Evolutionary conservation across 1,140 invertebrate genomes (phyloP).

Genomic region (Cataglyphis hispanica): DNA sequence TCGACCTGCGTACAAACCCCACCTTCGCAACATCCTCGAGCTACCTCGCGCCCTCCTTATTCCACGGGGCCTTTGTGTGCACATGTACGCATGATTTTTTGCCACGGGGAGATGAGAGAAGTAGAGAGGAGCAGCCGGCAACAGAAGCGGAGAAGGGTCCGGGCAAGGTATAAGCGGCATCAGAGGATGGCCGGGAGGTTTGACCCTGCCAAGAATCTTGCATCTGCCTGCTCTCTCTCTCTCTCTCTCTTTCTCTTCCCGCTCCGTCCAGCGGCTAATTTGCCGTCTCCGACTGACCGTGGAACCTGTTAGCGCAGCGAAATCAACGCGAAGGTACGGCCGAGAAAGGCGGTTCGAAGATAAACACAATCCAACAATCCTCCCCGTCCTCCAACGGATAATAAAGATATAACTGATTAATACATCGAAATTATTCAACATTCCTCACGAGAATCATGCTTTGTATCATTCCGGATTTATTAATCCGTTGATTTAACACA

Average conservation of each 20-base stretch:
- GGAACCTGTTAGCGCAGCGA: constrained; percentile 61
- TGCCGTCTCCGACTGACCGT: constrained; percentile 70
- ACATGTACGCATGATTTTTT: constrained; percentile 71
- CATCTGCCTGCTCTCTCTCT: constrained; percentile 78
- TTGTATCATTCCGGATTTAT: neutral
- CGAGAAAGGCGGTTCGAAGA: constrained; percentile 38
- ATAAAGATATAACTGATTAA: constrained; percentile 48
- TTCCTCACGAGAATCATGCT: neutral
- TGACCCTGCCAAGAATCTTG: constrained; percentile 80
- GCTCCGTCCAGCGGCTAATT: constrained; percentile 73
- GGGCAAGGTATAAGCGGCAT: constrained; percentile 65
- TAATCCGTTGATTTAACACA: neutral
- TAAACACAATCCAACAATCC: constrained; percentile 54
- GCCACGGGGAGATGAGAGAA: constrained; percentile 10
- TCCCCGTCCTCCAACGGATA: constrained; percentile 51
- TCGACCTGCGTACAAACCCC: constrained; percentile 44
- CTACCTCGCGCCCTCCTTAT: constrained; percentile 51
- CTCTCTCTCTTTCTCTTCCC: constrained; percentile 33
- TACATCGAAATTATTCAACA: constrained; percentile 28
- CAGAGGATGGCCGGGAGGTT: constrained; percentile 74
- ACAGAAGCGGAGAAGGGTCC: constrained; percentile 55
- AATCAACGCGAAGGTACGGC: constrained; percentile 46
- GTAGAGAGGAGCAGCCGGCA: constrained; percentile 39
- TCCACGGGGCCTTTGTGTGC: constrained; percentile 22
- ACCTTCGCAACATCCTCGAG: constrained; percentile 29